phyloP scores from a whole-genome alignment of 2,797 vertebrate genomes.

The Brachyrhaphis roseni region DNA sequence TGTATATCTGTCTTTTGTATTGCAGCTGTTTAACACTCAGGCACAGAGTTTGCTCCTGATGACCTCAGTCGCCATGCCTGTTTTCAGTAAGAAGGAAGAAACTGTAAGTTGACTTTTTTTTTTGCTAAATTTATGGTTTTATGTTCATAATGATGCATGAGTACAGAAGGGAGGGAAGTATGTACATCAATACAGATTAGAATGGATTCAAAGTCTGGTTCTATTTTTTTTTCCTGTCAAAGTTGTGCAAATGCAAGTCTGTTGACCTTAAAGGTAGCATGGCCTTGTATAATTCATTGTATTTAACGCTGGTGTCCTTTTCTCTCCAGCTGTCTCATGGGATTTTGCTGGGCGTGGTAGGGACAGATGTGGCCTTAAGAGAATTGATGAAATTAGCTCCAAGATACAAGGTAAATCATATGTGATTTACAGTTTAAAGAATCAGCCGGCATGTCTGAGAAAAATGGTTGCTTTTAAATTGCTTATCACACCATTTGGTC shows the following conservation, averaged over 20 bases:
- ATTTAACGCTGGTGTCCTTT: background rate
- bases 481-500: background rate
- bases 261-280: background rate
- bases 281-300: background rate
- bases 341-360: conserved; percentile 94
- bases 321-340: conserved; percentile 88
- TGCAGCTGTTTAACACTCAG: conserved; percentile 88
- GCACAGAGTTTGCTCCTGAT: conserved; percentile 90
- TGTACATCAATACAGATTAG: background rate
- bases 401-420: conserved; percentile 88
- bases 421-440: background rate
- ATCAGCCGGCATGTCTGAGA: background rate
- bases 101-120: conserved; percentile 81
- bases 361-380: conserved; percentile 92
- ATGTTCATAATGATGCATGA: background rate
- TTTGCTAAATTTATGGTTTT: background rate
- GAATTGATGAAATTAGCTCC: conserved; percentile 93
- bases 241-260: background rate
- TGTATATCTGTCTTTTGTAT: conserved; percentile 21
- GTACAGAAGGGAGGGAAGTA: background rate
- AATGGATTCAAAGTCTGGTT: background rate
- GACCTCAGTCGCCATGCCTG: conserved; percentile 97
- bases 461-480: background rate
- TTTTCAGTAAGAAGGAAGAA: conserved; percentile 97
- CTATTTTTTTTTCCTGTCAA: background rate